Base-by-base conservation (phyloP, 1,140 invertebrate species). In the Pachyrhynchus sulphureomaculatus region DNA sequence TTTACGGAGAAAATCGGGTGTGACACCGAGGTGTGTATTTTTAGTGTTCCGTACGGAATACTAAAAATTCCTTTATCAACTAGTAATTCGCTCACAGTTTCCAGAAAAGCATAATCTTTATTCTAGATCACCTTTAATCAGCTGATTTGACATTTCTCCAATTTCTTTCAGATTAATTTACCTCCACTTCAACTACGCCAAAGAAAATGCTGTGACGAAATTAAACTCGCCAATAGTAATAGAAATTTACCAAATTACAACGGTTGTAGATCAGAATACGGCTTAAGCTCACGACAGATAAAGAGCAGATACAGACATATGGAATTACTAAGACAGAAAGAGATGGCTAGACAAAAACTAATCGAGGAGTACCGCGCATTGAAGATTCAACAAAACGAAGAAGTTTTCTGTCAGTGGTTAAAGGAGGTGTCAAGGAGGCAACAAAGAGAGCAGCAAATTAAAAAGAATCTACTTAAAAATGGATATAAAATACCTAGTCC, bases 361-460 rank as follows among this genome's bases (percentile, higher is more conserved):
- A 61, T 72, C 4, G 68, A 72, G 24, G 71, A 74, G 37, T 73
- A 71, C 47, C 64, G 65, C 33, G 48, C 64, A 4, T 59, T 70
- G 44, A 74, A 68, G 44, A 67, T 70, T 13, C 65, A 73, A 52
- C 68, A 74, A 48, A 76, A 76, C 64, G 75, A 76, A 63, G 55
- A 66, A 57, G 71, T 75, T 23, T 76, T 75, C 48, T 67, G 65
- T 10, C 66, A 74, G 32, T 76, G 75, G 75, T 65, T 76, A 51
- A 72, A 69, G 54, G 66, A 72, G 29, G 64, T 76, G 4, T 52
- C 71, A 0, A 67, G 49, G 15, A 47, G 75, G 29, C 68, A 68
- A 37, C 54, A 44, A 48, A 48, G 26, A 10, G 26, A 29, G 2
- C 26, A 60, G 24, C 45, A 69, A 53, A 60, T 45, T 8, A 6